Base-by-base conservation (phyloP, 1,140 invertebrate genomes). In the Drosophila serrata region DNA sequence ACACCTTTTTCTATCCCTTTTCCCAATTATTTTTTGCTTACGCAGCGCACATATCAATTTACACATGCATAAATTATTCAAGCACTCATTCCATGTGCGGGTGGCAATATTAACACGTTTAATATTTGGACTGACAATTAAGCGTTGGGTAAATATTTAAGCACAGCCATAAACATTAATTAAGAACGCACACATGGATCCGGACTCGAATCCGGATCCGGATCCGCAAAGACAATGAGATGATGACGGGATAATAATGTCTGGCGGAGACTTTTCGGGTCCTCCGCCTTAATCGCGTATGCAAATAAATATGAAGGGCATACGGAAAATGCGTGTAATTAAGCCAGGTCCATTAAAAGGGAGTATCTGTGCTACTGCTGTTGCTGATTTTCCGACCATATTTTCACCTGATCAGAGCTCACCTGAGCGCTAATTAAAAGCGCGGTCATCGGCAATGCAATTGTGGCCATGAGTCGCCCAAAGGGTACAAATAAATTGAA, bases 121-220 rank as follows among this genome's bases (percentile, higher is more conserved):
- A 90, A 74, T 90, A 75, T 78, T 90, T 88, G 65, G 53, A 17
- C 45, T 62, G 51, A 51, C 80, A 87, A 87, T 87, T 80, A 88
- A 63, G 51, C 70, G 67, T 22, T 51, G 48, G 40, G 75, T 78
- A 70, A 90, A 73, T 79, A 61, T 88, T 67, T 64, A 77, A 73
- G 67, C 57, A 51, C 68, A 59, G 64, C 43, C 42, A 69, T 78
- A 73, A 70, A 77, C 60, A 80, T 82, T 80, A 88, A 84, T 77
- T 80, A 77, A 73, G 63, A 53, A 62, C 58, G 68, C 53, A 59
- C 43, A 72, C 61, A 24, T 29, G 45, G 29, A 48, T 69, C 46
- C 29, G 43, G 19, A n/a, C 51, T 55, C 19, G 51, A 55, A 55
- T 55, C 33, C 33, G 51, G 33, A 55, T 24, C 51, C 13, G 51